Conservation (phyloP, 64 coral and sea anemone genomes). For the Montipora sp. region DNA sequence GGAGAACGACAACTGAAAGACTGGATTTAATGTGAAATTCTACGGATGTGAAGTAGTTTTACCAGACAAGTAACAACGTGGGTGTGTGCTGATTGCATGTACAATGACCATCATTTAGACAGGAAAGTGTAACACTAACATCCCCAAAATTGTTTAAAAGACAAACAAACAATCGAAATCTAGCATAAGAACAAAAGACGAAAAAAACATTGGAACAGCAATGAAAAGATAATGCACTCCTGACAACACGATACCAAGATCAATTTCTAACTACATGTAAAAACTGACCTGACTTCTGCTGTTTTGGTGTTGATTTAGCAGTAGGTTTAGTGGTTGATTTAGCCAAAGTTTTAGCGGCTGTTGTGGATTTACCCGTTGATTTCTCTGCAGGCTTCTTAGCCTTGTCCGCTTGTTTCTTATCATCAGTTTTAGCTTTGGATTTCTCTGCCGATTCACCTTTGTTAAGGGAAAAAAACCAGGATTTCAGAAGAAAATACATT, state of each 20-base stretch:
- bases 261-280: background rate
- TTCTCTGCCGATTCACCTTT: slow-evolving; percentile 13
- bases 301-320: slow-evolving; percentile 28
- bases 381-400: slow-evolving; percentile 62
- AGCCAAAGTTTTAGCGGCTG: slow-evolving; percentile 37
- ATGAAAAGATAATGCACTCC: background rate
- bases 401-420: slow-evolving; percentile 59
- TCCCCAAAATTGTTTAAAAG: background rate
- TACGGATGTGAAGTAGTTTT: no score
- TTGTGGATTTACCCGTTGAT: slow-evolving; percentile 42
- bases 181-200: background rate
- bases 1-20: no score
- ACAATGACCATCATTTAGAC: background rate
- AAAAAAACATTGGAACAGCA: background rate
- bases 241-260: background rate
- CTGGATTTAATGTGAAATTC: no score
- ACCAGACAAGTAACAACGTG: background rate
- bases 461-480: background rate
- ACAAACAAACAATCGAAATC: background rate
- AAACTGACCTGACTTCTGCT: slow-evolving; percentile 43
- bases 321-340: slow-evolving; percentile 22
- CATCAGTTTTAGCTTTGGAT: slow-evolving; percentile 54
- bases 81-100: background rate
- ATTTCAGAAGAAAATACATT: background rate
- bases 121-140: background rate